Base-by-base conservation (phyloP, 2,888 invertebrate species). In the Isotomurus palustris region DNA sequence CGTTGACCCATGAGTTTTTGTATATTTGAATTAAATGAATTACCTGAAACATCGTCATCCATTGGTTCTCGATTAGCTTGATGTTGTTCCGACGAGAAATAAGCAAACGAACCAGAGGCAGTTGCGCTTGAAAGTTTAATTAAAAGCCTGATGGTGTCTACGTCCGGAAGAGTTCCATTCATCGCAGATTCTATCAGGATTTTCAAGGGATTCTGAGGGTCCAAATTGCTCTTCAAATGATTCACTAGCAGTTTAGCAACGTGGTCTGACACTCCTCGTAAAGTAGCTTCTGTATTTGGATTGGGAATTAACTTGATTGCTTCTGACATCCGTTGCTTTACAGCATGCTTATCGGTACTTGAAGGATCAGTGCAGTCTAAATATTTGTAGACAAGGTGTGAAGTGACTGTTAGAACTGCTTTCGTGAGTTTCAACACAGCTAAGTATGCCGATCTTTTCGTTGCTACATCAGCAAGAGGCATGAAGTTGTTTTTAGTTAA, bases 401-500 rank as follows among this genome's bases (percentile, higher is more conserved):
- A 91, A 61, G 93, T 83, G 8, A 91, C 87, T 29, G 91, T 91
- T 52, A 96, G 78, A 71, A 92, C 83, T 59, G 96, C 78, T 77
- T 95, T 95, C 68, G 88, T 87, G 68, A 95, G 81, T 74, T 91
- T 88, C 71, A 95, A 80, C 66, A 93, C 86, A 44, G 89, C 87
- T 72, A 91, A 81, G 76, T 89, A 93, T 10, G 93, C 92, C 56
- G 89, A 86, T 71, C 91, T 80, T 73, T 84, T 84, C 0, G 86
- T 86, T 51, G 83, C 82, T 72, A 85, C 83, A 73, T 91, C 90
- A 22, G 88, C 87, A 70, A 82, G 84, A 14, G 85, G 83, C 77
- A 90, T 78, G 74, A 90, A 90, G 76, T 88, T 87, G 72, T 88
- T 88, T 75, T 87, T 87, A n/a, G 87, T 88, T 52, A 91, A 75